Evolutionary conservation across 2,888 invertebrate genomes (phyloP).

Genomic region (Panorpa germanica): DNA sequence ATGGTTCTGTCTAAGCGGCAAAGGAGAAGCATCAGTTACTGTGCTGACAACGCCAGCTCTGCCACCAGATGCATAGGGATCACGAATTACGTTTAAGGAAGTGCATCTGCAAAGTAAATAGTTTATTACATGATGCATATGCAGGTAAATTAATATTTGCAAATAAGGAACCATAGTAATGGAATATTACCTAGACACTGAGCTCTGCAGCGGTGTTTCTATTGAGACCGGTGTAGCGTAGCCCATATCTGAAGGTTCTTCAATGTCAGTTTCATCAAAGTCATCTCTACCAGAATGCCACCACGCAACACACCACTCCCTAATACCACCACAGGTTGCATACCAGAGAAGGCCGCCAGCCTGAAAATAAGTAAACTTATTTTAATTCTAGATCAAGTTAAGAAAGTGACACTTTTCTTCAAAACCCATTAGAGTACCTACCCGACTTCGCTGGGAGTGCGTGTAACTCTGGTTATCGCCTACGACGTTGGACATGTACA

Average conservation of each 20-base stretch:
- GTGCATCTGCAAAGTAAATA: slow-evolving; percentile 50
- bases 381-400: not conserved
- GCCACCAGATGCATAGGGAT: slow-evolving; percentile 38
- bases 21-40: slow-evolving; percentile 25
- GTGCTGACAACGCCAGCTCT: slow-evolving; percentile 26
- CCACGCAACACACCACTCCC: slow-evolving; percentile 76
- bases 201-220: slow-evolving; percentile 73
- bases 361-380: slow-evolving; percentile 7
- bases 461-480: slow-evolving; percentile 19
- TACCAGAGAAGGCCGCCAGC: slow-evolving; percentile 20
- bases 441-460: too few species aligned
- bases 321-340: slow-evolving; percentile 36
- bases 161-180: not conserved
- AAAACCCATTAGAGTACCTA: slow-evolving; percentile 17
- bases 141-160: not conserved
- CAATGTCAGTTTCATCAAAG: slow-evolving; percentile 57
- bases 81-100: slow-evolving; percentile 65
- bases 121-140: not conserved
- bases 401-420: slow-evolving; percentile 3
- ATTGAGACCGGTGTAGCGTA: slow-evolving; percentile 66
- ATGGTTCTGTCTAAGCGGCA: slow-evolving; percentile 21
- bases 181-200: slow-evolving; percentile 48
- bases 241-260: slow-evolving; percentile 58
- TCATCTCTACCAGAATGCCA: slow-evolving; percentile 80
- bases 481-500: slow-evolving; percentile 31